Base-by-base conservation (phyloP, 2,113 vertebrate genomes). In the Passerina amoena region DNA sequence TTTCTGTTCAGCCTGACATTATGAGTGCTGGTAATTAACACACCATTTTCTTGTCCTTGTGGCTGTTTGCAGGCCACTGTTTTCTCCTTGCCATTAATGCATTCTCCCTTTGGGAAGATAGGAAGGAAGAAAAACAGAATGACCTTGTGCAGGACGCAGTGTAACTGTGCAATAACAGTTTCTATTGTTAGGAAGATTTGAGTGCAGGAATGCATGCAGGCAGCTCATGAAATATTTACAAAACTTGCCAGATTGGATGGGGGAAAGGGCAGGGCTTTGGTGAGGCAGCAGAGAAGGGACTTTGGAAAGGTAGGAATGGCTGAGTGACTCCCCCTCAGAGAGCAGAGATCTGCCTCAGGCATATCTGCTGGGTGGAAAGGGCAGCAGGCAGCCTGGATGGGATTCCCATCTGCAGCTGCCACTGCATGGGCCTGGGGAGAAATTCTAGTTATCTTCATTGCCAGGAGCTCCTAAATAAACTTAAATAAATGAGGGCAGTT, bases 191-290 rank as follows among this genome's bases (percentile, higher is more conserved):
- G 94, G 73, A 75, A 44, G 82, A 35, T 66, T 93, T 80, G 77
- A 80, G 87, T 73, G 82, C 59, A 86, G 75, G 60, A 88, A 59
- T 53, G 51, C 68, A 23, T 51, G 64, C 38, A 81, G 85, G 82
- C 68, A 88, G 33, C 66, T 94, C 82, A 88, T 96, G 13, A 95
- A 97, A 92, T 95, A 94, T 90, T 96, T 88, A 96, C 79, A 66
- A 38, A 78, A 51, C 68, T 48, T 81, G 56, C 37, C 51, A 72
- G 60, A 57, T 33, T 53, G 54, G 48, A 66, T 2, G 5, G 7
- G 3, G 11, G 2, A n/a, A 47, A 22, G 68, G 45, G 35, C 25
- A 27, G 24, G 54, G 33, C 6, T 42, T 69, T 22, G 50, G 21
- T 1, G 0, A 80, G 23, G 69, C 50, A 56, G 75, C 64, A 83